phyloP scores from a whole-genome alignment of 2,113 vertebrate genomes.

The Sinocyclocheilus grahami region DNA sequence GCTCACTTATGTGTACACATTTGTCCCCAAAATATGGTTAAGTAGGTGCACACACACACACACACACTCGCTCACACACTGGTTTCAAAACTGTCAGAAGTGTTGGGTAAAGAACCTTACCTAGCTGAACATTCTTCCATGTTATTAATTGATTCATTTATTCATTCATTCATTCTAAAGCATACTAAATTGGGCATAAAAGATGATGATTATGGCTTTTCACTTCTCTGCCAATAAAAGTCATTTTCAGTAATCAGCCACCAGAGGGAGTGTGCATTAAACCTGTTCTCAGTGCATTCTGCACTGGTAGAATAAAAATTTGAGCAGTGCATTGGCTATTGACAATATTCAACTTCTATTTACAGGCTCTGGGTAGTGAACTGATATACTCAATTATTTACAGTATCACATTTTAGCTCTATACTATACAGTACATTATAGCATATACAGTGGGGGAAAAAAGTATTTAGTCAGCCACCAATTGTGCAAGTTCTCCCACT shows the following conservation, averaged over 20 bases:
- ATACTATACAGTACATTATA: background rate
- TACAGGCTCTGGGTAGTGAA: background rate
- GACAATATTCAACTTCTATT: background rate
- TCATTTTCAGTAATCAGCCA: conserved; percentile 16
- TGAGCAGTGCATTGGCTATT: background rate
- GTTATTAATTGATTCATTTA: background rate
- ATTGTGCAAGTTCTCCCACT: too few species aligned
- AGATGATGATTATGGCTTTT: too few species aligned
- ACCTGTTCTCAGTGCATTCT: too few species aligned
- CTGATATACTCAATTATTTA: background rate
- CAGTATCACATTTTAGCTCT: background rate
- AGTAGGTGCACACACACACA: background rate
- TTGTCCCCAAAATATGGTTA: too few species aligned
- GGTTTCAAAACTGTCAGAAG: too few species aligned
- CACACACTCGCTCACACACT: background rate
- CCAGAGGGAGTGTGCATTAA: conserved; percentile 24
- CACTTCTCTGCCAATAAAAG: too few species aligned
- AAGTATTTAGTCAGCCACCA: too few species aligned
- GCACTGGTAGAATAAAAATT: background rate
- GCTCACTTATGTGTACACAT: too few species aligned
- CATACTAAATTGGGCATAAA: too few species aligned
- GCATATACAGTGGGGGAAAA: too few species aligned
- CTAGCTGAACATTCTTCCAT: background rate
- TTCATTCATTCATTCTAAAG: too few species aligned
- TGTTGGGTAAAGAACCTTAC: background rate